Evolutionary conservation across 2,888 invertebrate genomes (phyloP).

Genomic region (Eristalinus sepulchralis): DNA sequence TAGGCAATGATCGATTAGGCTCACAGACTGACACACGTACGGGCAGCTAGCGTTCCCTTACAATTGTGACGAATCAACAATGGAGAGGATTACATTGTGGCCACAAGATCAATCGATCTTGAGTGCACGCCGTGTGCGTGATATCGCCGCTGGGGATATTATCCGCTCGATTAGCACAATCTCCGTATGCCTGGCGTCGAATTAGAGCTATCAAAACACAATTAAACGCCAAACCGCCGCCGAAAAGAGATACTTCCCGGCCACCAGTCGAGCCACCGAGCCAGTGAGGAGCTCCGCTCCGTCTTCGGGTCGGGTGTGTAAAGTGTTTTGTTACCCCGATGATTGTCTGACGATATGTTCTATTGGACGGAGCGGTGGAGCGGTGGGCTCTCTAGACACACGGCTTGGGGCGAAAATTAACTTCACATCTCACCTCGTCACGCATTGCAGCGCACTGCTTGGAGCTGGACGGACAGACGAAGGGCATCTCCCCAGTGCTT

Average conservation of each 20-base stretch:
- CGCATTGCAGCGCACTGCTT: slow-evolving; percentile 46
- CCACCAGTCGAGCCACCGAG: neutral
- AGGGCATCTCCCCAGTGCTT: slow-evolving; percentile 6
- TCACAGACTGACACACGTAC: neutral
- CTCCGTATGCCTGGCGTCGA: slow-evolving; percentile 65
- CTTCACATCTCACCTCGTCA: slow-evolving; percentile 69
- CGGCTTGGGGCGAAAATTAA: slow-evolving; percentile 65
- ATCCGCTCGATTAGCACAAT: slow-evolving; percentile 65
- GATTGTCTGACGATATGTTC: slow-evolving; percentile 66
- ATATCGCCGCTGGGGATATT: slow-evolving; percentile 59
- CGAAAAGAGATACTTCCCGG: slow-evolving; percentile 39
- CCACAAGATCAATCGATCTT: slow-evolving; percentile 64
- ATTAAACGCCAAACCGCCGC: slow-evolving; percentile 63
- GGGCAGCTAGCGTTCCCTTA: slow-evolving; percentile 31
- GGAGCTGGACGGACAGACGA: neutral
- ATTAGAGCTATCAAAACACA: slow-evolving; percentile 72
- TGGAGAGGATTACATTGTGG: slow-evolving; percentile 44
- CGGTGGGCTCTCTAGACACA: slow-evolving; percentile 20
- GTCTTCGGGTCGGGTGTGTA: slow-evolving; percentile 37
- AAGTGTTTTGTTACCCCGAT: slow-evolving; percentile 71
- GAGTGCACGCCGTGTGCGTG: slow-evolving; percentile 62
- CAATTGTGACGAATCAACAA: slow-evolving; percentile 70
- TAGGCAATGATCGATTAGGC: slow-evolving; percentile 59
- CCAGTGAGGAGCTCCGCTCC: neutral
- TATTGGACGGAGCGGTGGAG: slow-evolving; percentile 33